Evolutionary conservation across 2,888 invertebrate genomes (phyloP).

Genomic region (Xanthostigma xanthostigma): DNA sequence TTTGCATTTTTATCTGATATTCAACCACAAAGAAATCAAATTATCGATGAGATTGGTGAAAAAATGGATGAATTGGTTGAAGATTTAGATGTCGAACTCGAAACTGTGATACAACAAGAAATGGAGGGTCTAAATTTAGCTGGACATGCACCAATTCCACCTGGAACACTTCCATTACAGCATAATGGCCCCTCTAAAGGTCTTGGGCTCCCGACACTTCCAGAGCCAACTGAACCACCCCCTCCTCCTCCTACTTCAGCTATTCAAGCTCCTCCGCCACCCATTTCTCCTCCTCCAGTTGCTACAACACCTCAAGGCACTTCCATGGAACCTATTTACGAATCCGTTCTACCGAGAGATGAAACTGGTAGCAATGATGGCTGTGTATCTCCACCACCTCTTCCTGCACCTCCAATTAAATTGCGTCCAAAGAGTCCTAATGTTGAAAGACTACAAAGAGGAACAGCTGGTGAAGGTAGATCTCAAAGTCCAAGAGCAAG

Average conservation of each 20-base stretch:
- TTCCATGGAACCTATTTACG: conserved; percentile 67
- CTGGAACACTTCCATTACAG: conserved; percentile 15
- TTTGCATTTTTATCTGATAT: conserved; percentile 82
- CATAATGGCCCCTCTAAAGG: conserved; percentile 26
- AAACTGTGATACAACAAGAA: conserved; percentile 48
- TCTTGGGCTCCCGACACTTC: conserved; percentile 45
- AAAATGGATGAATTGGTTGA: conserved; percentile 72
- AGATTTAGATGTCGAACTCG: conserved; percentile 64
- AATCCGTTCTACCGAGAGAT: conserved; percentile 62
- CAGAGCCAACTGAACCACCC: conserved; percentile 63
- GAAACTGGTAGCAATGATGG: conserved; percentile 23
- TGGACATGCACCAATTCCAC: conserved; percentile 18
- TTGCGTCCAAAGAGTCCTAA: conserved; percentile 26
- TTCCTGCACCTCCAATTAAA: conserved; percentile 31
- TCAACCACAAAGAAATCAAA: conserved; percentile 38
- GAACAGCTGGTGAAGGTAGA: conserved; percentile 17
- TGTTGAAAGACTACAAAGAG: conserved; percentile 21
- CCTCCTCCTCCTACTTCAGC: conserved; percentile 44
- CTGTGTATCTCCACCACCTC: conserved; percentile 29
- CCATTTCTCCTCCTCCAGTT: conserved; percentile 22
- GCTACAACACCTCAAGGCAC: conserved; percentile 17
- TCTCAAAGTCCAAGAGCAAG: conserved; percentile 17
- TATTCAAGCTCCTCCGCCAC: conserved; percentile 33
- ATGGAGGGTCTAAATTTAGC: conserved; percentile 35
- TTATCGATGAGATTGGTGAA: conserved; percentile 70